Conservation (phyloP, 2,888 invertebrate species). For the Plebejus melissa region DNA sequence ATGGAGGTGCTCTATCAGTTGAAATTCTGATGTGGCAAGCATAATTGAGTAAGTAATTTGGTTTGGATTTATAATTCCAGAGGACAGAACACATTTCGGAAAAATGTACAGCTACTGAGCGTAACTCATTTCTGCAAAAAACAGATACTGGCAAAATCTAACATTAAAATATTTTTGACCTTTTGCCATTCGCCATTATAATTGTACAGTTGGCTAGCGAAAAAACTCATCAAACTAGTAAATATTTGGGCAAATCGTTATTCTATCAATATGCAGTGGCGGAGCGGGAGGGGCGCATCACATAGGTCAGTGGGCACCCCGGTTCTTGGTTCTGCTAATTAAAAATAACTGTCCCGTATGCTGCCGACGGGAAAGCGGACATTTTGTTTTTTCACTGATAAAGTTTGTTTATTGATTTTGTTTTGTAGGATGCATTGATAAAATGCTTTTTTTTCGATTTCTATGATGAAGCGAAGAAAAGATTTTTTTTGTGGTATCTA, state of each 20-base stretch:
- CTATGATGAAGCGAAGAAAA: too few species aligned
- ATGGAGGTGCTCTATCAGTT: too few species aligned
- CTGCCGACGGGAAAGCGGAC: neutral
- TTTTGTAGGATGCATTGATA: neutral
- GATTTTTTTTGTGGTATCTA: too few species aligned
- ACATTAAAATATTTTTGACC: neutral
- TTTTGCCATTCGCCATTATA: neutral
- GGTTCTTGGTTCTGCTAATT: slow-evolving; percentile 35
- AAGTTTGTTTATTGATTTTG: neutral
- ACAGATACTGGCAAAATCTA: neutral
- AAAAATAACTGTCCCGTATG: slow-evolving; percentile 36
- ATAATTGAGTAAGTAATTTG: too few species aligned
- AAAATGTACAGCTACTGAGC: too few species aligned
- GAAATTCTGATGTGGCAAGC: too few species aligned
- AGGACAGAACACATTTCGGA: too few species aligned
- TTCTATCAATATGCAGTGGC: neutral
- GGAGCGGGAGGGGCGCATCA: slow-evolving; percentile 34
- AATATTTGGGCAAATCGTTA: slow-evolving; percentile 2
- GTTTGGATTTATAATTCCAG: too few species aligned
- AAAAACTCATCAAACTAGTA: neutral
- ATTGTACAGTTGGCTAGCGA: neutral
- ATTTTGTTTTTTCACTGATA: neutral
- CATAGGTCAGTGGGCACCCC: slow-evolving; percentile 50
- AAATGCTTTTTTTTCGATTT: neutral
- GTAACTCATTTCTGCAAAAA: too few species aligned